phyloP scores from a whole-genome alignment of 2,888 invertebrate genomes.

The Latheticus oryzae region DNA sequence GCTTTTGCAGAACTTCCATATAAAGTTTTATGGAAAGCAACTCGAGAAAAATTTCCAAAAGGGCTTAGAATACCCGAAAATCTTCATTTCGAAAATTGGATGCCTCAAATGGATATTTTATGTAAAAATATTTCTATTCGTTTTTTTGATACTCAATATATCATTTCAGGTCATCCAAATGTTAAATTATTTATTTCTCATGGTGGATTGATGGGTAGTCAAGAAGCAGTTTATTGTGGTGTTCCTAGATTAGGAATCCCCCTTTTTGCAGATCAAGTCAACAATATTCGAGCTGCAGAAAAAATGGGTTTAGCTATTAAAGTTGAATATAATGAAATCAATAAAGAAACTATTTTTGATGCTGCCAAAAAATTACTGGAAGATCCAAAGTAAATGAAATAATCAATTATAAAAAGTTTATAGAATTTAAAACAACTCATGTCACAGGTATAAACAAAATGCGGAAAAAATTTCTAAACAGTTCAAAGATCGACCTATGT shows the following conservation, averaged over 20 bases:
- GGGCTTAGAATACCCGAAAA: slow-evolving; percentile 65
- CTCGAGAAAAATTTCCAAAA: slow-evolving; percentile 66
- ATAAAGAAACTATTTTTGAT: slow-evolving; percentile 50
- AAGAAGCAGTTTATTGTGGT: slow-evolving; percentile 66
- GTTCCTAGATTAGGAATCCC: slow-evolving; percentile 64
- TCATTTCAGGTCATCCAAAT: too few species aligned
- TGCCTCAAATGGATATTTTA: slow-evolving; percentile 69
- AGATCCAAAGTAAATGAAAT: slow-evolving; percentile 25
- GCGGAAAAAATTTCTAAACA: slow-evolving; percentile 66
- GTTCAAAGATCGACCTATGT: slow-evolving; percentile 70
- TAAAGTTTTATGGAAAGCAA: slow-evolving; percentile 70
- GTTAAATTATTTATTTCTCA: slow-evolving; percentile 68
- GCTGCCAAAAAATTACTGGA: slow-evolving; percentile 49
- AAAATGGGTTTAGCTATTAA: slow-evolving; percentile 68
- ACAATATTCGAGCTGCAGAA: slow-evolving; percentile 69
- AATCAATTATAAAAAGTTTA: too few species aligned
- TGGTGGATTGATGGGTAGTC: slow-evolving; percentile 67
- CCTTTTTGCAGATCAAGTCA: slow-evolving; percentile 62
- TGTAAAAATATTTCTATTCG: too few species aligned
- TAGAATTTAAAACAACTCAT: too few species aligned
- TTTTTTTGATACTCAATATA: too few species aligned
- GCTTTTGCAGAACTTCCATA: slow-evolving; percentile 69
- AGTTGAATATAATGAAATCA: slow-evolving; percentile 53
- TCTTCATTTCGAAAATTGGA: slow-evolving; percentile 69
- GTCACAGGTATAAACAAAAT: slow-evolving; percentile 67